Base-by-base conservation (phyloP, 2,888 invertebrate species). In the Leucophenga maculata region DNA sequence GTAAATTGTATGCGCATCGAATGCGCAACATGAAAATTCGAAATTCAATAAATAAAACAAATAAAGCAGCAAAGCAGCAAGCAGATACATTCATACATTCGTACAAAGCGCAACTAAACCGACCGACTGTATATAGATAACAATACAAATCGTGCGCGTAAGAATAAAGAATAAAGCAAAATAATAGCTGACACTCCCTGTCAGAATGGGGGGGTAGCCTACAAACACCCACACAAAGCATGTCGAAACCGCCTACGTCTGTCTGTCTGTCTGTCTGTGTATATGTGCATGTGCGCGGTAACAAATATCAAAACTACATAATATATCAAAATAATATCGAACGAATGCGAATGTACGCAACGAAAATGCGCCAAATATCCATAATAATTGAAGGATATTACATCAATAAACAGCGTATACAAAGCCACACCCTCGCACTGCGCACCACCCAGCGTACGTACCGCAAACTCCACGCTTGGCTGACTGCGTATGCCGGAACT, bases 361-460 rank as follows among this genome's bases (percentile, higher is more conserved):
- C 76, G 72, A 76, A 69, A 82, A 80, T 79, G 77, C 82, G 83
- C 78, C 82, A 83, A 84, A 85, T 85, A 86, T 85, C 81, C 82
- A 83, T 82, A 86, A 85, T 85, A 85, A 85, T 86, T 85, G 83
- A 80, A 85, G 82, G 83, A 85, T 86, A 85, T 85, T 86, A 80
- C 85, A 86, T 84, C 82, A 85, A 86, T 85, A 86, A 84, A 84
- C 78, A 67, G 72, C 84, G 72, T 75, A 75, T 74, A 46, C 62
- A 31, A 18, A n/a, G 14, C 14, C 52, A 39, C 65, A 52, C 67
- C 57, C 48, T 39, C 60, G 39, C 62, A 1, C 39, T 6, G 4
- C 39, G 11, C 39, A 39, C 39, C 39, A 39, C 39, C 26, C 2
- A 39, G 39, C 39, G 8, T 8, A 32, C 32, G 8, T 39, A 39